Base-by-base conservation (phyloP, 2,888 invertebrate genomes). In the Aspidapion aeneum region DNA sequence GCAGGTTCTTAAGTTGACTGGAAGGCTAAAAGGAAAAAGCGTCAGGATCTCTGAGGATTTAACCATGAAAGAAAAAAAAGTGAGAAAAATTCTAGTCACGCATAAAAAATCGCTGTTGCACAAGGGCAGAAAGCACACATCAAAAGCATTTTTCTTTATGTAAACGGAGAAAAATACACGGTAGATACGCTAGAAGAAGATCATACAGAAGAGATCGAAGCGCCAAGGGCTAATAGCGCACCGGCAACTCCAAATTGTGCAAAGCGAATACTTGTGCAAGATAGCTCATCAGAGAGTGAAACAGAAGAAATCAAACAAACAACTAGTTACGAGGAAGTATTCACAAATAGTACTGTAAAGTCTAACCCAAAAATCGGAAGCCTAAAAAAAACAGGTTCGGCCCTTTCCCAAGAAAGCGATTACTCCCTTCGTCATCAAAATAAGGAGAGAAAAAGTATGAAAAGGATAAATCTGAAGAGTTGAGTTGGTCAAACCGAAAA, bases 51-150 rank as follows among this genome's bases (percentile, higher is more conserved):
- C 52, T 17, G 17, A 52, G 17, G 52, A 52, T 52, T 52, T 52
- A 3, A 52, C 52, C 7, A 52, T 18, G n/a, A 19, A 52, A 5
- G 52, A 52, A 19, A 17, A n/a, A 7, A 19, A 52, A 52, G 19
- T 52, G 5, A 52, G 52, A 52, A 52, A 52, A 19, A 52, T 52
- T 52, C 52, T 52, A 52, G 52, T 52, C 7, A 52, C 3, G 19
- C 52, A n/a, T 19, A 52, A 52, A n/a, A n/a, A n/a, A n/a, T n/a
- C n/a, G n/a, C n/a, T n/a, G n/a, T n/a, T n/a, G n/a, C n/a, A 35
- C 12, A 35, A 7, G 3, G 35, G 12, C 35, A 35, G 5, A 35
- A 35, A 35, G 35, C 35, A 35, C 35, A 35, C 12, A 12, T 35
- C 12, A 35, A 35, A 35, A 12, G 35, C 3, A 35, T 35, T 35